phyloP scores from a whole-genome alignment of 2,113 vertebrate genomes.

The Cebus imitator region DNA sequence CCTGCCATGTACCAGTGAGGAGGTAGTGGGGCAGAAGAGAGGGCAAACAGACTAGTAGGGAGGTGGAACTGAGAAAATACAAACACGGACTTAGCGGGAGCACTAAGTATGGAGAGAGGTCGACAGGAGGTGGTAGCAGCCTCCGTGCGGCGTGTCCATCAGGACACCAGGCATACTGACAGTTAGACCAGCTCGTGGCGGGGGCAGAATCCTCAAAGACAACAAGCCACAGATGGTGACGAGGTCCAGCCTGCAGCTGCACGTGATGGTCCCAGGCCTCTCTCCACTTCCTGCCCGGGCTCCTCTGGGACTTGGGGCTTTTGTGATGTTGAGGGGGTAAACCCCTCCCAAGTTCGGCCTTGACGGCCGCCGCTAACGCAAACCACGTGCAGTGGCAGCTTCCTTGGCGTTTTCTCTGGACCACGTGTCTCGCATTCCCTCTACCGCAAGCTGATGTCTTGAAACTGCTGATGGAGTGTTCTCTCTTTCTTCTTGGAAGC shows the following conservation, averaged over 20 bases:
- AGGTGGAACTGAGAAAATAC: not conserved
- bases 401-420: slow-evolving; percentile 72
- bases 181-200: not conserved
- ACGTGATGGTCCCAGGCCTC: not conserved
- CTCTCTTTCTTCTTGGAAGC: not conserved
- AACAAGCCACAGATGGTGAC: accelerated
- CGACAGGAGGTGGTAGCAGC: not conserved
- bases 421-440: not conserved
- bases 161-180: not conserved
- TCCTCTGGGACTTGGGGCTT: not conserved
- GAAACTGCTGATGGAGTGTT: slow-evolving; percentile 65
- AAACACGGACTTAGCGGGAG: no score
- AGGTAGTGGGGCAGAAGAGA: not conserved
- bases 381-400: slow-evolving; percentile 29
- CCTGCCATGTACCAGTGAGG: not conserved
- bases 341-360: slow-evolving; percentile 27
- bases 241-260: not conserved
- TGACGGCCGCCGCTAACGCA: not conserved
- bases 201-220: not conserved
- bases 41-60: not conserved
- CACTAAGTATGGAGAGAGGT: not conserved
- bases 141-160: not conserved
- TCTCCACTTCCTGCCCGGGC: not conserved
- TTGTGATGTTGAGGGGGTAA: not conserved
- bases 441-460: slow-evolving; percentile 23